Conservation (phyloP, 64 coral and sea anemone species). For the Stichodactyla mertensii region DNA sequence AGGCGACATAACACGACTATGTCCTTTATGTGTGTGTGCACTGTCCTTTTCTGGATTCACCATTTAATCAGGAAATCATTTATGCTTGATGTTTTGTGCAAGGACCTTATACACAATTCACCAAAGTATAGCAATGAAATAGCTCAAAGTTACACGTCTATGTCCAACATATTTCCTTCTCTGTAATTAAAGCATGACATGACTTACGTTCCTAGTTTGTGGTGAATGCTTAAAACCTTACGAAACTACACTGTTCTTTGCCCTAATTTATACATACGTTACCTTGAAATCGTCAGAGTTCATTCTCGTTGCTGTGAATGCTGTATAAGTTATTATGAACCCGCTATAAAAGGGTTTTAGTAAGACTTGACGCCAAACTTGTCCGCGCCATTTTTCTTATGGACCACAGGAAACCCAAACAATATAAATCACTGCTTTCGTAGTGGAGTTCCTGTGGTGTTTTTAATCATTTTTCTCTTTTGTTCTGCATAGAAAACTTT, state of each 20-base stretch:
- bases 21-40: no score
- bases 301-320: neutral
- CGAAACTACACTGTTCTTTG: neutral
- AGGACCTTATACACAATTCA: no score
- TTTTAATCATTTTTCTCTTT: neutral
- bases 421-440: neutral
- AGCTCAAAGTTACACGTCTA: no score
- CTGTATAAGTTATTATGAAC: neutral
- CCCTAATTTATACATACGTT: neutral
- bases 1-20: no score
- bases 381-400: constrained; percentile 5
- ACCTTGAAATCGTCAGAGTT: neutral
- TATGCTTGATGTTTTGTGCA: no score
- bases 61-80: no score
- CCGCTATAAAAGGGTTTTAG: neutral
- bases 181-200: no score
- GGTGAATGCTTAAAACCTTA: neutral
- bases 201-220: neutral
- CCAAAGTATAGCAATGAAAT: no score
- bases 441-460: constrained; percentile 4
- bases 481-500: no score
- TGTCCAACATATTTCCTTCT: no score
- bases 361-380: neutral
- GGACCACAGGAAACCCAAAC: constrained; percentile 10
- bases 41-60: no score